Base-by-base conservation (phyloP, 2,888 invertebrate genomes). In the Conomelus anceps region DNA sequence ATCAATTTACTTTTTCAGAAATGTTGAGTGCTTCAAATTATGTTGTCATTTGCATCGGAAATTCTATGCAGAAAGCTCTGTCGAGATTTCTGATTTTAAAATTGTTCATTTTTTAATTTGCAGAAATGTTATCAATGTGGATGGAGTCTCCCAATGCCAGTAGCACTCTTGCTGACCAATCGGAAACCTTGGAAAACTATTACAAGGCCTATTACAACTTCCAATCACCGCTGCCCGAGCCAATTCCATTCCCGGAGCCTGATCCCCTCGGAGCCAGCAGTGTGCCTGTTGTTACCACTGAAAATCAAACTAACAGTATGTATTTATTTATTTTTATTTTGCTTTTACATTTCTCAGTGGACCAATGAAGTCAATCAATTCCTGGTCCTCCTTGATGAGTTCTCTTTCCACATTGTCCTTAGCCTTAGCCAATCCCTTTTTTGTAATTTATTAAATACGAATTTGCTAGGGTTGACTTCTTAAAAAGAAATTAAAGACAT, bases 181-280 rank as follows among this genome's bases (percentile, higher is more conserved):
- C n/a, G 13, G 63, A 20, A n/a, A n/a, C n/a, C 4, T 87, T 91
- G 63, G 91, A 91, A 86, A 90, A 90, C 22, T 89, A 91, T 23
- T 91, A 91, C 85, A 88, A 89, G 41, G 90, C 89, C 22, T 91
- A 91, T 22, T 87, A 88, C 23, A 89, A 90, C 24, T 88, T 88
- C 13, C 89, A 89, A 87, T 22, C 86, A 0, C 29, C 87, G 26
- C 88, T 34, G 17, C 90, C 94, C 7, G 94, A 94, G 87, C 93
- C 94, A 1, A 93, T 95, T 23, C 92, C 93, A 1, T 94, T 95
- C 90, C 92, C 93, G 87, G 94, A 94, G 22, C 91, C 93, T 23
- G 95, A 95, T 92, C 95, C 95, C 0, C 92, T 95, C 7, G 95
- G 95, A 3, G 92, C 94, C 0, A 93, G 93, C 41, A 92, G 93